Percentiles rank a stretch among this genome's conserved stretches.
phyloP scores from a whole-genome alignment of 2,888 invertebrate species.

The Tricholauxania praeusta region DNA sequence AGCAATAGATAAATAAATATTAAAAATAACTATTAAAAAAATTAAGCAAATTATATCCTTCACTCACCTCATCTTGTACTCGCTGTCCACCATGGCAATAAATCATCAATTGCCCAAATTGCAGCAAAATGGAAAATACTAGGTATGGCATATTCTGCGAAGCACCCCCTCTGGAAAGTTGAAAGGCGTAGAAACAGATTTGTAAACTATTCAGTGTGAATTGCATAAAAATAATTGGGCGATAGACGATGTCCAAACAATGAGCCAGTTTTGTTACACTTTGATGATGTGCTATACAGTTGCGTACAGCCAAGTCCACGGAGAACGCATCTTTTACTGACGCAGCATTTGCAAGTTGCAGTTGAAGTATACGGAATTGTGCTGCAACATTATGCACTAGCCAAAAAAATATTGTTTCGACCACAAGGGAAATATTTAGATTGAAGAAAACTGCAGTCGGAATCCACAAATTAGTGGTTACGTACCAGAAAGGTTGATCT shows the following conservation, averaged over 20 bases:
- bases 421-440: neutral
- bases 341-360: constrained; percentile 34
- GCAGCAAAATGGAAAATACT: constrained; percentile 35
- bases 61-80: constrained; percentile 42
- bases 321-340: neutral
- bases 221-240: constrained; percentile 42
- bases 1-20: no score
- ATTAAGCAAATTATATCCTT: neutral
- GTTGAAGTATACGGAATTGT: constrained; percentile 44
- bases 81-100: constrained; percentile 46
- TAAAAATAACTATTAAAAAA: no score
- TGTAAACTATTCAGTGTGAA: constrained; percentile 41
- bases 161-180: constrained; percentile 35
- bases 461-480: no score
- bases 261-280: constrained; percentile 14
- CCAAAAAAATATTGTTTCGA: constrained; percentile 45
- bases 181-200: constrained; percentile 42
- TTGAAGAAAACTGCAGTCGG: no score
- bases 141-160: constrained; percentile 30
- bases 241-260: constrained; percentile 39
- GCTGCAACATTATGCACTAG: constrained; percentile 41
- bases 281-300: constrained; percentile 39
- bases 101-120: constrained; percentile 42
- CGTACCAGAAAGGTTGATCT: no score
- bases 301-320: constrained; percentile 21